A percentile compares a stretch with the other conserved stretches of the same genome.
Conservation (phyloP, 1,140 invertebrate genomes). For the Diorhabda sublineata region DNA sequence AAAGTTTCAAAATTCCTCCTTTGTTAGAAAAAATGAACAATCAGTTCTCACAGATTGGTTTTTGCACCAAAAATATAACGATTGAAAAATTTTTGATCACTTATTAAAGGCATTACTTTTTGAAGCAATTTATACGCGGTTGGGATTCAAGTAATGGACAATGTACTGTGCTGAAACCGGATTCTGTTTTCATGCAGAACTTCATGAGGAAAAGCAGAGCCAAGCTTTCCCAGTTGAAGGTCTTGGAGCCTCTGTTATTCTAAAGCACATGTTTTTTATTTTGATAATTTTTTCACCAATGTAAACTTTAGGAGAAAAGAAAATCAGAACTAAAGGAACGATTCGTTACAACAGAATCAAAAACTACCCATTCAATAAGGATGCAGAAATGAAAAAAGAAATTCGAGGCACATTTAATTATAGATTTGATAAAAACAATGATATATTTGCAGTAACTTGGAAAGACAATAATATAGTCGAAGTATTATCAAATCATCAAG, state of each 20-base stretch:
- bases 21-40: background rate
- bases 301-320: slow-evolving; percentile 1
- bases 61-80: background rate
- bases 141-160: background rate
- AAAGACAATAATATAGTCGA: slow-evolving; percentile 13
- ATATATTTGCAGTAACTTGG: slow-evolving; percentile 19
- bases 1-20: background rate
- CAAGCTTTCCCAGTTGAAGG: background rate
- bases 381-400: slow-evolving; percentile 14
- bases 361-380: slow-evolving; percentile 19
- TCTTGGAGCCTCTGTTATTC: background rate
- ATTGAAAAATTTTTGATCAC: background rate
- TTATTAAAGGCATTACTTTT: background rate
- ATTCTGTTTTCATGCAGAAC: background rate
- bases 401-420: slow-evolving; percentile 13
- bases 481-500: slow-evolving; percentile 33
- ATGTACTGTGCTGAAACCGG: background rate
- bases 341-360: slow-evolving; percentile 22
- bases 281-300: slow-evolving; percentile 8
- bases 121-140: background rate
- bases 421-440: slow-evolving; percentile 20
- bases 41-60: background rate
- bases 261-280: slow-evolving; percentile 4
- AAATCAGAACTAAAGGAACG: slow-evolving; percentile 18
- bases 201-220: background rate